These are phyloP conservation scores for Erebia aethiops DNA, from an alignment of 2,888 invertebrate species.

Conservation along the genomic window DNA sequence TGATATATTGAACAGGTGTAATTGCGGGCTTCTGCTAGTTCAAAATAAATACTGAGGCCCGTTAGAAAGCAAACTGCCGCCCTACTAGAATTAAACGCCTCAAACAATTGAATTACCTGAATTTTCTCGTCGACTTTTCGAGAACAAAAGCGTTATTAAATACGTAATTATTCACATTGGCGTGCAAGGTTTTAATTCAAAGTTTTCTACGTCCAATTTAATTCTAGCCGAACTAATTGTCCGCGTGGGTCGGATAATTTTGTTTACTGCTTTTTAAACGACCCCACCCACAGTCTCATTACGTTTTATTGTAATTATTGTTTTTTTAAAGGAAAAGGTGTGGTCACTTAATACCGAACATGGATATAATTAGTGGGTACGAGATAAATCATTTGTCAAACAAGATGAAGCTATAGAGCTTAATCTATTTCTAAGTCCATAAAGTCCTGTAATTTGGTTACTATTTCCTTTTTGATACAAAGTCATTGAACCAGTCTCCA, in stretches of 20 bases:
- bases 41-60: conserved; percentile 20
- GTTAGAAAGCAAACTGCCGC: conserved; percentile 62
- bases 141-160: conserved; percentile 83
- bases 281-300: conserved; percentile 73
- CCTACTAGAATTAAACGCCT: conserved; percentile 75
- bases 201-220: conserved; percentile 70
- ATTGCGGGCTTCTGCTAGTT: neutral
- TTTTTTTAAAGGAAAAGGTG: conserved; percentile 40
- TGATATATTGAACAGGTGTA: neutral
- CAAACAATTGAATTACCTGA: conserved; percentile 83
- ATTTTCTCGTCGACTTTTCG: conserved; percentile 75
- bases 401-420: neutral
- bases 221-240: conserved; percentile 82
- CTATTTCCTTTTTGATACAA: neutral
- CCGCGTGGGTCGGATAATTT: conserved; percentile 79
- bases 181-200: conserved; percentile 75
- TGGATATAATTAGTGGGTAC: conserved; percentile 20
- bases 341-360: conserved; percentile 38
- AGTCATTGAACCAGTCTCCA: neutral
- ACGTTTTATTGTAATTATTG: conserved; percentile 45
- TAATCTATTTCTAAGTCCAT: neutral
- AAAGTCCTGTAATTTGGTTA: neutral
- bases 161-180: conserved; percentile 82
- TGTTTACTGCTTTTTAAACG: conserved; percentile 81
- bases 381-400: conserved; percentile 26